Evolutionary conservation across 2,797 vertebrate genomes (phyloP), one percentile per base, ranked within the genome.

Genomic region (Enoplosus armatus): DNA sequence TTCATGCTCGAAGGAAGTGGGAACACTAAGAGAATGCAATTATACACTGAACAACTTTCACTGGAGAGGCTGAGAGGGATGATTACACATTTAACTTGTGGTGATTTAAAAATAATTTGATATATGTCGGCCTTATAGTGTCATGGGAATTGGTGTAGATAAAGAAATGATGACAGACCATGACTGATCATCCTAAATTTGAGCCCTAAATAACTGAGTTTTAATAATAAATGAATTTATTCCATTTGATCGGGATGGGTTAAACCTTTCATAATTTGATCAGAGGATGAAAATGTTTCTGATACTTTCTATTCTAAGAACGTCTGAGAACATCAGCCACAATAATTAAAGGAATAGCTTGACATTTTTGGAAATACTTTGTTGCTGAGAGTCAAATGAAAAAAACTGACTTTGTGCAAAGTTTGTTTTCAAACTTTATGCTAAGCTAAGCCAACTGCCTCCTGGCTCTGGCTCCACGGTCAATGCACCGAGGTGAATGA

Each of bases 1-100:
- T 56, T 87, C 63, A 77, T 76, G 62, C 35, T 62, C 2, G 12
- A 80, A 73, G 43, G 26, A 87, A 56, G 45, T 0, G 35, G 35
- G 35, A 48, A 62, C 55, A 70, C 56, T 22, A n/a, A 70, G 26
- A 71, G 62, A 78, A 75, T 72, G 27, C 56, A 82, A 77, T 61
- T 64, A 50, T 47, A 14, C 10, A 6, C 3, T 68, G n/a, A 41
- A 47, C 31, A 76, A 59, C 61, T 68, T 84, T 68, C 22, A 62
- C 20, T 33, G 22, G 15, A 74, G 26, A 56, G 7, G 55, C 12
- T n/a, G 18, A 64, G 54, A 83, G 59, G 55, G 8, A 58, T 33
- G 4, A 61, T 64, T 22, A 64, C 29, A 65, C 27, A 56, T 60
- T 61, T 20, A 35, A 16, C 37, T 53, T 41, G 10, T 63, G 10